Evolutionary conservation across 2,113 vertebrate species (phyloP).

Genomic region (Syngnathus typhle): DNA sequence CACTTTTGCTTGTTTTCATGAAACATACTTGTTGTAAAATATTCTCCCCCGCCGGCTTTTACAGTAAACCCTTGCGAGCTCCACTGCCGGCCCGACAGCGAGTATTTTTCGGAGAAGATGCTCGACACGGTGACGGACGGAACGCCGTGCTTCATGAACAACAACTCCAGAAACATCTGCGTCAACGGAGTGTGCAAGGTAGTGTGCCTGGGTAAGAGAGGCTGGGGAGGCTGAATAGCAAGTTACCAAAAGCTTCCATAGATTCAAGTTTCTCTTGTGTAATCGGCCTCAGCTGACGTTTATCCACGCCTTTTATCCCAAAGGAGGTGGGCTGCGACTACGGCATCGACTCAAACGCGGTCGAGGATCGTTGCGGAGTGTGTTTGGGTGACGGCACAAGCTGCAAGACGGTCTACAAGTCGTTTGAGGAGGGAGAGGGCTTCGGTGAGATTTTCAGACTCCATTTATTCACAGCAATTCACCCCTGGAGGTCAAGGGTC

Average conservation of each 20-base stretch:
- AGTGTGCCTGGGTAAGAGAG: constrained; percentile 75
- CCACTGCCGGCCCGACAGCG: constrained; percentile 80
- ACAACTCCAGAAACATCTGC: constrained; percentile 84
- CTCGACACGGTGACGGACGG: constrained; percentile 90
- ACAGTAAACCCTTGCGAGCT: constrained; percentile 89
- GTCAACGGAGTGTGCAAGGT: constrained; percentile 99
- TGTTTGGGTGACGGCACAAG: constrained; percentile 87
- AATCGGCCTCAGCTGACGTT: constrained; percentile 7
- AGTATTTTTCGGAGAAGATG: constrained; percentile 92
- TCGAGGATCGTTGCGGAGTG: constrained; percentile 90
- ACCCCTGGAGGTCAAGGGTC: no score
- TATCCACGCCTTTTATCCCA: constrained; percentile 23
- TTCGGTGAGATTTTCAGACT: constrained; percentile 74
- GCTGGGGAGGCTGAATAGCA: constrained; percentile 9
- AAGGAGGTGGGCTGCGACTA: constrained; percentile 92
- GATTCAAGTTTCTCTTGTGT: constrained; percentile 4
- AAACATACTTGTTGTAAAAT: no score
- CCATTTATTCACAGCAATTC: neutral
- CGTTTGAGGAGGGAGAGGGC: constrained; percentile 82
- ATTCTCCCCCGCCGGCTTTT: no score
- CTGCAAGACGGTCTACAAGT: constrained; percentile 81
- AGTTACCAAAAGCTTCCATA: constrained; percentile 2
- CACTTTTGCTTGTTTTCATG: neutral
- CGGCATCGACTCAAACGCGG: constrained; percentile 88
- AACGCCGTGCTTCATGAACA: constrained; percentile 89